Percentiles rank a stretch among this genome's conserved stretches.
phyloP scores from a whole-genome alignment of 2,113 vertebrate species.

The Sminthopsis crassicaudata region DNA sequence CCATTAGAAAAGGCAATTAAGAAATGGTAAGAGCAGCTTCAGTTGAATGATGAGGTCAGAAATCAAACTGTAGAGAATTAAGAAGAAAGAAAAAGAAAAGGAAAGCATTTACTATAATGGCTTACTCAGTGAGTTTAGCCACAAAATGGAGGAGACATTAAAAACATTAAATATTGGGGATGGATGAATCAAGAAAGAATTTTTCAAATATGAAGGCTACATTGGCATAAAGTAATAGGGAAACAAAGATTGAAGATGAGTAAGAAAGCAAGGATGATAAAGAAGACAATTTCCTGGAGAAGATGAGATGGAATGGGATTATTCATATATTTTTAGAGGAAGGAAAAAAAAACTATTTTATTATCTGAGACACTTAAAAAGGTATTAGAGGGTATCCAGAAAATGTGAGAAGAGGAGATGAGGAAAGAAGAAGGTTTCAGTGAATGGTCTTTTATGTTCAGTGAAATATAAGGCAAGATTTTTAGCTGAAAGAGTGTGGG shows the following conservation, averaged over 20 bases:
- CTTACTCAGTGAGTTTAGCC: not conserved
- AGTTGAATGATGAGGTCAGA: not conserved
- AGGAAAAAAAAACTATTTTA: not conserved
- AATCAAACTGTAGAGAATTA: not conserved
- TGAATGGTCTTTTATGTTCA: not conserved
- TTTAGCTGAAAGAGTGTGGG: not conserved
- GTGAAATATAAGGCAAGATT: not conserved
- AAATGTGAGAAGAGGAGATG: not conserved
- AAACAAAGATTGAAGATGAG: not conserved
- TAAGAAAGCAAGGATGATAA: not conserved
- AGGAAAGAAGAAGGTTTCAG: not conserved
- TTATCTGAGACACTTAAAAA: not conserved
- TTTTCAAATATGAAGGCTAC: not conserved
- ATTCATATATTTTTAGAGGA: not conserved
- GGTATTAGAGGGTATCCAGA: not conserved
- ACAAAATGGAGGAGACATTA: not conserved
- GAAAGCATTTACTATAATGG: not conserved
- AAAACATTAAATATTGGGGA: not conserved
- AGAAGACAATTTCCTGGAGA: not conserved
- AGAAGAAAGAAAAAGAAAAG: not conserved
- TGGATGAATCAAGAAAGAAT: not conserved
- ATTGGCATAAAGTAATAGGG: not conserved
- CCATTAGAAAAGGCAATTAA: not conserved
- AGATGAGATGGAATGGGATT: not conserved
- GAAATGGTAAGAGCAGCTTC: not conserved